Conservation (phyloP, 2,888 invertebrate species). For the Lucinisca nassula region DNA sequence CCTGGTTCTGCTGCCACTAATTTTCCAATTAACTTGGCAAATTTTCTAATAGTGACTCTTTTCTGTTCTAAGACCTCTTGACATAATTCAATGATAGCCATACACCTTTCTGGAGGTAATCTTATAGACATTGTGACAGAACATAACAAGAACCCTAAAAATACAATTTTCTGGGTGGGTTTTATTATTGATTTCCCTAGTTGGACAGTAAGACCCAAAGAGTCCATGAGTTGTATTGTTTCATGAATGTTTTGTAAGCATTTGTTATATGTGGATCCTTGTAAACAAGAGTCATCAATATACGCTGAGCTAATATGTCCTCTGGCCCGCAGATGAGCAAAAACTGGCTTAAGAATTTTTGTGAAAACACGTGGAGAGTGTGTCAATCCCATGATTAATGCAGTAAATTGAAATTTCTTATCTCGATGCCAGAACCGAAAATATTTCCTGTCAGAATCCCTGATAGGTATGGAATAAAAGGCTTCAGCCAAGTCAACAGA, state of each 20-base stretch:
- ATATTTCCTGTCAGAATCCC: too few relatives aligned
- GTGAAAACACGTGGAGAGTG: conserved; percentile 43
- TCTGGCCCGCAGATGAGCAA: conserved; percentile 21
- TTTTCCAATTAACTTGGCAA: conserved; percentile 55
- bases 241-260: conserved; percentile 36
- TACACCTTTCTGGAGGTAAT: conserved; percentile 28
- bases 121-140: too few relatives aligned
- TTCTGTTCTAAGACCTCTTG: background rate
- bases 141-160: too few relatives aligned
- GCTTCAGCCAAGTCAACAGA: too few relatives aligned
- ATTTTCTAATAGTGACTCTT: conserved; percentile 39
- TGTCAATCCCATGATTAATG: conserved; percentile 52
- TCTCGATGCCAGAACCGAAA: too few relatives aligned
- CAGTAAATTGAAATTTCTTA: too few relatives aligned
- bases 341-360: conserved; percentile 62
- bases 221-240: too few relatives aligned
- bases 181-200: conserved; percentile 58
- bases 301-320: conserved; percentile 46
- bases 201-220: conserved; percentile 64
- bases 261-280: conserved; percentile 37
- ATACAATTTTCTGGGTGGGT: conserved; percentile 53
- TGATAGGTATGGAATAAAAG: too few relatives aligned
- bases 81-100: conserved; percentile 7
- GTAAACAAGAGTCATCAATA: too few relatives aligned
- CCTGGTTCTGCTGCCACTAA: conserved; percentile 59